Evolutionary conservation across 2,888 invertebrate species (phyloP), one percentile per base, ranked within the genome.

Genomic region (Philopedon plagiatum): DNA sequence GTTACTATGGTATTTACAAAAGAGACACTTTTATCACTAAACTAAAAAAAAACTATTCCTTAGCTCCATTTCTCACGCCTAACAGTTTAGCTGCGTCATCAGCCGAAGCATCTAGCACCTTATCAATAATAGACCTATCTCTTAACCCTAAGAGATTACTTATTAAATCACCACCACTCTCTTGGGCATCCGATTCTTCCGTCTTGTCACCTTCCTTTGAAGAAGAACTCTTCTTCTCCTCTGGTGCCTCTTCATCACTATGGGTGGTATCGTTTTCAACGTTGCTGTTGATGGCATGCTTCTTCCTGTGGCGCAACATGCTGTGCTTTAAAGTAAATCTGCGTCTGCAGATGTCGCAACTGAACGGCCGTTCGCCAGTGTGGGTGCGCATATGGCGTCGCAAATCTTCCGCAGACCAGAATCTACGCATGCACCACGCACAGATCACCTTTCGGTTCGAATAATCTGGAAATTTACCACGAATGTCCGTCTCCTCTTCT

Each of bases 401-500:
- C 4, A 97, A 87, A 84, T 98, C 97, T 83, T 97, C 97, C 0
- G 96, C 94, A 0, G 97, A 97, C 96, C 96, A 97, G 87, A 97
- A 97, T 54, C 96, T 91, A 73, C 97, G 93, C 83, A 96, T 90
- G 84, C 97, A 98, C 82, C 97, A 95, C 0, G 96, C 96, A 84
- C 97, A 96, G 67, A 95, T 93, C 5, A 93, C 95, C 88, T 95
- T 95, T 80, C 95, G 89, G 80, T 95, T 94, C 70, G 93, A 93
- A 81, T 95, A 95, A 83, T 95, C 95, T 0, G 94, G 94, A 83
- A 94, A 94, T 79, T 93, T 93, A 49, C 94, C 94, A 26, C 92
- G 86, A 58, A 92, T 90, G 73, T 92, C 91, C 77, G 90, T 91
- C 39, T 92, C 92, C 71, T 93, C 92, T 68, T 91, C 91, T 18